Conservation (phyloP, 2,113 vertebrate species). For the Crotophaga sulcirostris region DNA sequence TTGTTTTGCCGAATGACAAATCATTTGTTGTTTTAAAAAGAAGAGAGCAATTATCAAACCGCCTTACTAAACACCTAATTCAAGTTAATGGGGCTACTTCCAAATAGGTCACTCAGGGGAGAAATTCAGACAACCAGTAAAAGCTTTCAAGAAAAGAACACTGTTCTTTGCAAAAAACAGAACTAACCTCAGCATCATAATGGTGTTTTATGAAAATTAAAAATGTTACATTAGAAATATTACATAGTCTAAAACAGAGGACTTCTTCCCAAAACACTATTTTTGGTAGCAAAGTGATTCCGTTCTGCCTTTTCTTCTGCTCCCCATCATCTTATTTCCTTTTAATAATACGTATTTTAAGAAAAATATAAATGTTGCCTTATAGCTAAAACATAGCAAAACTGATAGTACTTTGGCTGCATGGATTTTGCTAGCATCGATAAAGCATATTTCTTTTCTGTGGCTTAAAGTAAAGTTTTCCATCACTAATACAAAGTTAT, state of each 20-base stretch:
- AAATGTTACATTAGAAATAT: background rate
- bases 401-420: background rate
- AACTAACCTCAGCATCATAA: background rate
- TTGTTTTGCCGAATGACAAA: background rate
- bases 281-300: background rate
- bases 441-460: background rate
- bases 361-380: background rate
- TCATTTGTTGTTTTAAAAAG: background rate
- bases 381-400: background rate
- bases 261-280: background rate
- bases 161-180: background rate
- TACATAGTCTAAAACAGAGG: background rate
- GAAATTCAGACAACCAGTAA: background rate
- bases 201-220: background rate
- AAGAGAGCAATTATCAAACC: background rate
- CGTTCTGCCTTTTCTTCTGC: background rate
- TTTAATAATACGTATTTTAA: background rate
- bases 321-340: background rate
- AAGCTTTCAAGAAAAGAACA: background rate
- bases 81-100: background rate
- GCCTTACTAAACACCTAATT: background rate
- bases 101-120: background rate
- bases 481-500: background rate
- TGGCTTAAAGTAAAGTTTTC: background rate
- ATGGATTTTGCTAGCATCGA: background rate